Evolutionary conservation across 2,113 vertebrate genomes (phyloP).

Genomic region (Neoarius graeffei): DNA sequence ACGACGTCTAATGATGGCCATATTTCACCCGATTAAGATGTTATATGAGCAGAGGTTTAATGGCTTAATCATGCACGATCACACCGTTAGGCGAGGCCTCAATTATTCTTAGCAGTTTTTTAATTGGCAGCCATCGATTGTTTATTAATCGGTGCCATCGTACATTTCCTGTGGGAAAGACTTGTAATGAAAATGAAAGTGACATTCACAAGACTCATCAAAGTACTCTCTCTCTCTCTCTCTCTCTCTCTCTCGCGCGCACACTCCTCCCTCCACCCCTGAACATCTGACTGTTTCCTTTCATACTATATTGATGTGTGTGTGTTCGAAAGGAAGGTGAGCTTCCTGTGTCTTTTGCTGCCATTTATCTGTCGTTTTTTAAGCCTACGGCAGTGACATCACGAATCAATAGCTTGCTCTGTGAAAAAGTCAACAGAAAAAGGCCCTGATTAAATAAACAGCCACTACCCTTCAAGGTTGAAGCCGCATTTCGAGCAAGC

Average conservation of each 20-base stretch:
- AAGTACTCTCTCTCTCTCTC: not conserved
- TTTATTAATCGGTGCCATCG: constrained; percentile 68
- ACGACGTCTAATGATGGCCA: constrained; percentile 53
- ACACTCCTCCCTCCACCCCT: not conserved
- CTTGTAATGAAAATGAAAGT: constrained; percentile 67
- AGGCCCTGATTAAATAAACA: constrained; percentile 48
- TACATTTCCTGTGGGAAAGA: constrained; percentile 69
- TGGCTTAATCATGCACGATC: constrained; percentile 67
- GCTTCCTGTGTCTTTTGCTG: constrained; percentile 38
- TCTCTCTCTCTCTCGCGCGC: not conserved
- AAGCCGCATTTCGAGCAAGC: not conserved
- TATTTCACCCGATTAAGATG: constrained; percentile 61
- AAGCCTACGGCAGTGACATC: constrained; percentile 49
- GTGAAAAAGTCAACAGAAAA: constrained; percentile 52
- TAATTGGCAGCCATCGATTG: constrained; percentile 70
- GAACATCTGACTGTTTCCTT: not conserved
- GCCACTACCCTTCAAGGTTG: constrained; percentile 44
- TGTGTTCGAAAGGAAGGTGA: constrained; percentile 51
- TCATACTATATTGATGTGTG: not conserved
- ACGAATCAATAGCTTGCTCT: constrained; percentile 51
- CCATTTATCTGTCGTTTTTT: constrained; percentile 47
- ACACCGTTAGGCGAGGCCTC: constrained; percentile 59
- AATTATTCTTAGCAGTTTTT: constrained; percentile 59
- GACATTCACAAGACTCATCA: constrained; percentile 55
- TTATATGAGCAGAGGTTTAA: constrained; percentile 65